Percentiles rank a stretch among this genome's conserved stretches.
Conservation (phyloP, 2,113 vertebrate species). For the Hiodon alosoides region DNA sequence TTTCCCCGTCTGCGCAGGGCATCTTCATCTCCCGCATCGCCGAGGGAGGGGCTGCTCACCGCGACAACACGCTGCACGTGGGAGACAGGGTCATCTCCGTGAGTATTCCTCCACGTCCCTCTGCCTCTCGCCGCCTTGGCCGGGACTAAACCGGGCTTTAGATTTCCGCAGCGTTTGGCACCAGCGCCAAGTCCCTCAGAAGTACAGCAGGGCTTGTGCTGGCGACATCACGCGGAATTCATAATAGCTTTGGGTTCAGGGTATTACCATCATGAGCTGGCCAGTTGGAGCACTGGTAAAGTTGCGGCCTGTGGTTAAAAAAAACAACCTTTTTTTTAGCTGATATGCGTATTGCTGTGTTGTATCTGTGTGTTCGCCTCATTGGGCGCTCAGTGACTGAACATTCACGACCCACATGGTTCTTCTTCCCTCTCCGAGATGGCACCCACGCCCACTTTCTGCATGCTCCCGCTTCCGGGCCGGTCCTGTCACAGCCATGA, state of each 20-base stretch:
- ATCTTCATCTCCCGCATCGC: constrained; percentile 95
- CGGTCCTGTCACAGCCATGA: neutral
- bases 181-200: too few species aligned
- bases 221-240: too few species aligned
- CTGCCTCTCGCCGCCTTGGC: neutral
- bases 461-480: neutral
- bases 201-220: too few species aligned
- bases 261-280: too few species aligned
- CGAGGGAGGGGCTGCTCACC: constrained; percentile 85
- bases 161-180: too few species aligned
- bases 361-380: too few species aligned
- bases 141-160: too few species aligned
- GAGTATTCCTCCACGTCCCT: constrained; percentile 56
- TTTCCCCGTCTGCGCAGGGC: constrained; percentile 59
- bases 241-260: too few species aligned
- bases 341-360: too few species aligned
- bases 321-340: too few species aligned
- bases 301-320: too few species aligned
- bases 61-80: constrained; percentile 78
- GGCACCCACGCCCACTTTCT: neutral
- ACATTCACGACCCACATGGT: neutral
- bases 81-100: constrained; percentile 91
- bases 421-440: neutral
- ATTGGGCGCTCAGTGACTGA: neutral
- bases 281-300: too few species aligned